Evolutionary conservation across 1,140 invertebrate species (phyloP).

Genomic region (Agraylea sexmaculata): DNA sequence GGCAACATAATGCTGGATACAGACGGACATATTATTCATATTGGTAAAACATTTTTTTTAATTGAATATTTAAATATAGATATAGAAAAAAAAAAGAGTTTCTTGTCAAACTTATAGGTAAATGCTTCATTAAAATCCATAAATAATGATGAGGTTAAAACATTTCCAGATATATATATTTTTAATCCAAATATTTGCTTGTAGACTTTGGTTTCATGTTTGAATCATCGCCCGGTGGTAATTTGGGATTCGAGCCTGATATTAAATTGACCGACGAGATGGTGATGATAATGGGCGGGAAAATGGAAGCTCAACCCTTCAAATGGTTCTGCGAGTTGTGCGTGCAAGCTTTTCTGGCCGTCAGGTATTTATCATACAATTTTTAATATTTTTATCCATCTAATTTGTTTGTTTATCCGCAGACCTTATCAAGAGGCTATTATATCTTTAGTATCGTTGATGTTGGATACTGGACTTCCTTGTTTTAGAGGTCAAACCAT

Average conservation of each 20-base stretch:
- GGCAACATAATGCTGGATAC: conserved; percentile 99
- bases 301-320: conserved; percentile 93
- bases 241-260: conserved; percentile 97
- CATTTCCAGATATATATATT: no score
- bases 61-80: no score
- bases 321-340: conserved; percentile 97
- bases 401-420: conserved; percentile 30
- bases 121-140: no score
- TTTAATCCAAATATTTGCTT: conserved; percentile 22
- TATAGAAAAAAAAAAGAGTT: no score
- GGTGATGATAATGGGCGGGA: conserved; percentile 99
- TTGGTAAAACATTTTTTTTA: no score
- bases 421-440: conserved; percentile 95
- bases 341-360: conserved; percentile 92
- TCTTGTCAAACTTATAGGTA: no score
- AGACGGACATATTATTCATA: conserved; percentile 91
- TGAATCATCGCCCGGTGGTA: conserved; percentile 97
- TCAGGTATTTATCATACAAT: no score
- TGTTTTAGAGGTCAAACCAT: conserved; percentile 99
- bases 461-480: conserved; percentile 97
- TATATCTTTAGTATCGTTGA: conserved; percentile 90
- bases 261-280: conserved; percentile 99
- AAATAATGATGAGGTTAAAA: no score
- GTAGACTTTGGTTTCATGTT: conserved; percentile 99
- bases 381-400: no score